Evolutionary conservation across 2,888 invertebrate species (phyloP), one percentile per base, ranked within the genome.

Genomic region (Leptinotarsa juncta): DNA sequence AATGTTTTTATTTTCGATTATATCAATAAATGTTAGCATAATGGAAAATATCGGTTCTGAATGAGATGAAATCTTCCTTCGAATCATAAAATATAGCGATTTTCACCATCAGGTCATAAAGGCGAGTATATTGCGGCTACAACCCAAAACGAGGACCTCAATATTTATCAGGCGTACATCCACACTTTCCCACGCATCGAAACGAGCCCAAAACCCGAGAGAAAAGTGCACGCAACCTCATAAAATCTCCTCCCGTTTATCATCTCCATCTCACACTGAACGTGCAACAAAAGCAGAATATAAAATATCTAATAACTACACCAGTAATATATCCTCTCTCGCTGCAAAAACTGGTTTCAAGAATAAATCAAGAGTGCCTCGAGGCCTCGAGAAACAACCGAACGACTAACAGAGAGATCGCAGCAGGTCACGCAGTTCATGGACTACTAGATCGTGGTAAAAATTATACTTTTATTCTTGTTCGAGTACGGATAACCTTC

Each of bases 361-460:
- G 83, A 83, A 85, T 86, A 85, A 85, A 86, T 86, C 84, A 84
- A 85, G 84, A 70, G 75, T 84, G 83, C 83, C 62, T 77, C 79
- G 84, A 77, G 78, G 79, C 78, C 77, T 77, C 79, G 76, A 85
- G 85, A 85, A 86, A 86, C 86, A 86, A 86, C 85, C 81, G 80
- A 82, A 78, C 81, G 78, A 81, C 81, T 77, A 80, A 81, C 82
- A 81, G 82, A 82, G 83, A 82, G 84, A 86, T 86, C 85, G 83
- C 84, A 83, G 83, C 87, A 86, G 87, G 87, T 87, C 87, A 86
- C 84, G 82, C 84, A 85, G 87, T 87, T 87, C 87, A 87, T 85
- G 87, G 87, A 87, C 87, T 87, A 86, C 86, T 86, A 85, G 85
- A 86, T 84, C 82, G 81, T 82, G 78, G 84, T 83, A 84, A 85